These are phyloP conservation scores for Eurystomus glaucurus DNA, from an alignment of 2,797 vertebrate genomes.

Conservation along the genomic window DNA sequence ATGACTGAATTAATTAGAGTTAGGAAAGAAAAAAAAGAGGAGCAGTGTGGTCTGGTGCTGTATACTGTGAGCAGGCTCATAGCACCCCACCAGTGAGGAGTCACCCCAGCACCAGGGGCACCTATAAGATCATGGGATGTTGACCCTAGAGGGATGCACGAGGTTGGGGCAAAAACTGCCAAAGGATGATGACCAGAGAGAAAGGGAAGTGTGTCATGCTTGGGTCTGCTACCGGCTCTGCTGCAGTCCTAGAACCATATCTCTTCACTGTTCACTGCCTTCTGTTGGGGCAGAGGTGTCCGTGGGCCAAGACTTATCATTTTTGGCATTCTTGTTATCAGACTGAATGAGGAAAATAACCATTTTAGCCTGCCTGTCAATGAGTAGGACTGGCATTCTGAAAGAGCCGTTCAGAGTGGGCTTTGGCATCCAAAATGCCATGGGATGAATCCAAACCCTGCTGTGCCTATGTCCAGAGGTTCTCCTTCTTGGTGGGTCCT, in stretches of 20 bases:
- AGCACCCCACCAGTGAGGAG: neutral
- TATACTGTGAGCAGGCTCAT: neutral
- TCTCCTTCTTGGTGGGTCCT: slow-evolving; percentile 27
- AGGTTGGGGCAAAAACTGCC: neutral
- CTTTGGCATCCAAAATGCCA: neutral
- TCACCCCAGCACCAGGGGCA: neutral
- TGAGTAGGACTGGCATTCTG: neutral
- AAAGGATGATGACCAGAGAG: neutral
- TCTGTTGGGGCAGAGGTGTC: neutral
- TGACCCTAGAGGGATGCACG: fast-evolving
- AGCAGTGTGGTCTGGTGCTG: neutral
- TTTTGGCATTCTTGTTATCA: neutral
- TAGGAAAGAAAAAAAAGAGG: neutral
- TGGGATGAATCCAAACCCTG: neutral
- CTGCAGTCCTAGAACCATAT: neutral
- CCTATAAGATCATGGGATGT: fast-evolving
- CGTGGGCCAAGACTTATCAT: fast-evolving
- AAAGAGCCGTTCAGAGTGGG: neutral
- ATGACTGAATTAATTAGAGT: neutral
- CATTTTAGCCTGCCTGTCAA: neutral
- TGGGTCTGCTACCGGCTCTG: neutral
- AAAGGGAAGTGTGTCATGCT: neutral
- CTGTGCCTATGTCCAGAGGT: neutral
- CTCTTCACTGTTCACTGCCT: neutral
- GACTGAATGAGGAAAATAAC: neutral